Evolutionary conservation across 1,140 invertebrate species (phyloP).

Genomic region (Harlomillsia oculata): DNA sequence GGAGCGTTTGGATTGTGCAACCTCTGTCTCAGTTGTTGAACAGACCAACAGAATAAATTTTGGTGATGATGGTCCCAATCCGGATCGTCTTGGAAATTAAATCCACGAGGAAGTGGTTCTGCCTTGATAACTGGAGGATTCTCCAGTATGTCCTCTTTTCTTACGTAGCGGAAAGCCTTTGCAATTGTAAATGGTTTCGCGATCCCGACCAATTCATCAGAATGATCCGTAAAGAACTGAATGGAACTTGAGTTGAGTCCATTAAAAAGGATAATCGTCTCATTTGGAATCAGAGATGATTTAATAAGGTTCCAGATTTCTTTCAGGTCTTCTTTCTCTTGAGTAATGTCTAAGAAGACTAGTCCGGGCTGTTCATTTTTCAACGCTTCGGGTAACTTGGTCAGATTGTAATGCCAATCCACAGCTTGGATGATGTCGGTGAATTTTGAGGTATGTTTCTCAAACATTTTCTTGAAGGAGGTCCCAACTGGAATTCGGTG

Average conservation of each 20-base stretch:
- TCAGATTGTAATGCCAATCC: slow-evolving; percentile 19
- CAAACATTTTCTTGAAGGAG: slow-evolving; percentile 2
- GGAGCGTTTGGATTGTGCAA: background rate
- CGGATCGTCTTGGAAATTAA: slow-evolving; percentile 4
- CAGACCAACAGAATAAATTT: slow-evolving; percentile 11
- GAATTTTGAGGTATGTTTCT: background rate
- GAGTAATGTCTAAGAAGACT: slow-evolving; percentile 22
- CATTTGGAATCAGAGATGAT: slow-evolving; percentile 6
- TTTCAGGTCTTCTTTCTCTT: slow-evolving; percentile 21
- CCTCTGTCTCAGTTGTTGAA: background rate
- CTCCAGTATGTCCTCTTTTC: background rate
- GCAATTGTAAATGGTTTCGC: slow-evolving; percentile 18
- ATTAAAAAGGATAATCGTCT: slow-evolving; percentile 20
- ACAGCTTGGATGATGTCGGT: slow-evolving; percentile 1
- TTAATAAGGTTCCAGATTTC: slow-evolving; percentile 11
- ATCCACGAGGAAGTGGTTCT: background rate
- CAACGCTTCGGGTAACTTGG: slow-evolving; percentile 1
- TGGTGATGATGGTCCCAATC: slow-evolving; percentile 16
- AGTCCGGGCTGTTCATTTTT: slow-evolving; percentile 6
- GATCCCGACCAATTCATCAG: background rate
- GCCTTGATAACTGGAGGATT: background rate
- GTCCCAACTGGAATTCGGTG: background rate
- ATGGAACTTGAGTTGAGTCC: slow-evolving; percentile 6
- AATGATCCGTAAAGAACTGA: slow-evolving; percentile 19
- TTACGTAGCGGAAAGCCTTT: slow-evolving; percentile 9